Evolutionary conservation across 2,113 vertebrate species (phyloP), one percentile per base, ranked within the genome.

Genomic region (Protobothrops mucrosquamatus): DNA sequence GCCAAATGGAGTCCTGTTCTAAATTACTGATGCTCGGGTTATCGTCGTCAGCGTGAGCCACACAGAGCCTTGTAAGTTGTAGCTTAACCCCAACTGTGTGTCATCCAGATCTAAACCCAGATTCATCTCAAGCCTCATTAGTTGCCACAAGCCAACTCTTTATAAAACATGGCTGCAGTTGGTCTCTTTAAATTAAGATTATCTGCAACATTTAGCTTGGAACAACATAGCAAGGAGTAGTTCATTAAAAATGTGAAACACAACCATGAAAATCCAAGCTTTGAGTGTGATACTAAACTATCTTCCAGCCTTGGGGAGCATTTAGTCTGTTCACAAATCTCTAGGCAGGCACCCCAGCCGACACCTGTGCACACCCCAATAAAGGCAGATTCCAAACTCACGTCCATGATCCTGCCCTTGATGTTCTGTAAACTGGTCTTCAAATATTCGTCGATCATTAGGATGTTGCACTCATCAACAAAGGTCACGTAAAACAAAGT

Each of bases 391-490:
- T 56, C 85, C 93, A 91, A 81, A 96, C 96, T 94, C 91, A 97
- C 97, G 64, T 97, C 96, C 48, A 97, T 46, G 34, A 94, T 29
- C n/a, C 95, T 52, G 1, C 98, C 96, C 90, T 98, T 93, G 46
- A 96, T 6, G 46, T 96, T 24, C 90, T 99, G 98, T 59, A 98
- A 94, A 93, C 98, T 98, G 91, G 94, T 98, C 92, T 96, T 97
- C 51, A 94, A 95, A 48, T 48, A 95, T 95, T 96, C 97, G 90
- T 98, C 97, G 93, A 98, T 95, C 89, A 98, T 97, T 5, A 97
- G 92, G 54, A 99, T 91, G 18, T 96, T 91, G 7, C 96, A 74
- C 92, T 99, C 97, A 29, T 99, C 98, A 15, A 98, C 98, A 93
- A 97, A 98, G 15, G 98, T 98, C 88, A 99, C 97, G 1, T 97